Conservation (phyloP, 2,888 invertebrate genomes). For the Sepioteuthis lessoniana region DNA sequence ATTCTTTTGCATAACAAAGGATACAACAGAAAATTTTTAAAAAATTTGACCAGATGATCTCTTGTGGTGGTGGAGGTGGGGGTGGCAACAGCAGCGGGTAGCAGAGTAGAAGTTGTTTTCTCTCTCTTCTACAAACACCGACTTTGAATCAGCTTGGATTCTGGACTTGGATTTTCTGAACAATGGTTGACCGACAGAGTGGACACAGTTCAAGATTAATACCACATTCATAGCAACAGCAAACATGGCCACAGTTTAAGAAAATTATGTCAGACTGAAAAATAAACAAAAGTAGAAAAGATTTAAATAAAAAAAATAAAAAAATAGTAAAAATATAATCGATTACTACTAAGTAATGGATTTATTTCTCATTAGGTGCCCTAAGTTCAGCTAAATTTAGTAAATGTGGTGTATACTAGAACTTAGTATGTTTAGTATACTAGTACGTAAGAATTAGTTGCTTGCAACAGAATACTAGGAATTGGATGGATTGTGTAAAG, state of each 20-base stretch:
- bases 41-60: neutral
- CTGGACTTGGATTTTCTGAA: conserved; percentile 65
- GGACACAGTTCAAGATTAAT: conserved; percentile 82
- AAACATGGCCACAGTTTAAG: conserved; percentile 90
- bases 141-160: neutral
- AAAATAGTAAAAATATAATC: too few species aligned
- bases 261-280: conserved; percentile 86
- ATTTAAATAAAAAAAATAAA: too few species aligned
- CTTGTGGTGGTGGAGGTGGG: neutral
- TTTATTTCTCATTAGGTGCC: too few species aligned
- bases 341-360: too few species aligned
- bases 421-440: too few species aligned
- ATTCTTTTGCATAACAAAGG: neutral
- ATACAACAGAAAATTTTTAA: neutral
- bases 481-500: too few species aligned
- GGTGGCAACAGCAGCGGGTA: neutral
- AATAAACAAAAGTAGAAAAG: neutral
- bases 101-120: neutral
- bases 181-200: conserved; percentile 84
- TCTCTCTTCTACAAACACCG: neutral
- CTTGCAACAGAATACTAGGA: too few species aligned
- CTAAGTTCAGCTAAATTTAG: too few species aligned
- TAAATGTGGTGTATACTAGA: too few species aligned
- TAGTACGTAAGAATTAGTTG: too few species aligned
- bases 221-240: conserved; percentile 85